Evolutionary conservation across 2,888 invertebrate genomes (phyloP), one percentile per base, ranked within the genome.

Genomic region (Xestia ashworthii): DNA sequence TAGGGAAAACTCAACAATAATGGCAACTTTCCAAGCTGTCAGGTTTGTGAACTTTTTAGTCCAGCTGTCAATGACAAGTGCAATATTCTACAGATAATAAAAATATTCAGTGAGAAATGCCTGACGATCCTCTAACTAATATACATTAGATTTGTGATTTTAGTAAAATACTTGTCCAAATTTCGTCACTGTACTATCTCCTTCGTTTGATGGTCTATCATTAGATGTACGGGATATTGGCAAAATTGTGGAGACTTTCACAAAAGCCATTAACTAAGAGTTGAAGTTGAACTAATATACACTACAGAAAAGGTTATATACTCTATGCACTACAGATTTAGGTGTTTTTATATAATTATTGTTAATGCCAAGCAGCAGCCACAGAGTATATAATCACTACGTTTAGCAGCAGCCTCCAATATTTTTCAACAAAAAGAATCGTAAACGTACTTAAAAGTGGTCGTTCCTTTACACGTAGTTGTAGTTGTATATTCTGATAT

Each of bases 41-140:
- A 80, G 1, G n/a, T 16, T 53, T 14, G n/a, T 50, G 0, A 44
- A 32, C 25, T 78, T 65, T 77, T 55, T 50, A 22, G 11, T 79
- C 65, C 79, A 79, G 80, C 80, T 79, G 74, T 72, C 79, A 79
- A 79, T 78, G 78, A 78, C 71, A 79, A 65, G 41, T 62, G 32
- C 3, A 48, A 41, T 48, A 6, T 38, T 16, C n/a, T n/a, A 74
- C 60, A 79, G 80, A 62, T 80, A 74, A 60, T 14, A 78, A 60
- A 80, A 32, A 16, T n/a, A 53, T 64, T 25, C 22, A 46, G n/a
- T 62, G 46, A 38, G 25, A 16, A 48, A 60, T 48, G 12, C 8
- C 5, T 46, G n/a, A 22, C 32, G 32, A 38, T 46, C 8, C 16
- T 11, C 25, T 12, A 1, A 12, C 14, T 14, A 5, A 3, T 32